These are phyloP conservation scores for Amphiduros pacificus DNA, from an alignment of 2,888 invertebrate species.

Conservation along the genomic window DNA sequence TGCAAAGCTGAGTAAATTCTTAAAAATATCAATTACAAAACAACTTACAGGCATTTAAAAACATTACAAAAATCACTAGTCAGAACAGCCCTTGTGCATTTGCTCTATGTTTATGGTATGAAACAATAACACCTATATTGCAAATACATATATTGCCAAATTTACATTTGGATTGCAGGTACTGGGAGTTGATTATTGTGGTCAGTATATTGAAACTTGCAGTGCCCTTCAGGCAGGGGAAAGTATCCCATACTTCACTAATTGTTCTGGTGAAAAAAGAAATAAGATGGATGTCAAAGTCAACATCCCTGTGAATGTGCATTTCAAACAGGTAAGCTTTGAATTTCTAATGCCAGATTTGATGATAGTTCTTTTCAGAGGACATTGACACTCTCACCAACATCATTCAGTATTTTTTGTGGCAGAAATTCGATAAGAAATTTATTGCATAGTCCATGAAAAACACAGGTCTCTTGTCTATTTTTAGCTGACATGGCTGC, in stretches of 20 bases:
- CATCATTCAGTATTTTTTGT: not conserved
- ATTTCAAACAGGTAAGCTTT: conserved; percentile 48
- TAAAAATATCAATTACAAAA: too few species aligned
- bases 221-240: conserved; percentile 36
- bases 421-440: not conserved
- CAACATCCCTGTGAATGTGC: conserved; percentile 35
- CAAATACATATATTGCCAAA: too few species aligned
- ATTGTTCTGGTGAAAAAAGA: conserved; percentile 19
- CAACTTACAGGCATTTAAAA: too few species aligned
- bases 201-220: conserved; percentile 42
- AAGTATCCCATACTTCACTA: not conserved
- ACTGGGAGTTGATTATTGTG: conserved; percentile 45
- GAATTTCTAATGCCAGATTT: not conserved
- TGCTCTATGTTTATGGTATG: too few species aligned
- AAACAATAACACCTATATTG: too few species aligned
- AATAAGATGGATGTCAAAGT: not conserved
- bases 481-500: conserved; percentile 52
- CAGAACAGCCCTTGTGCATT: too few species aligned
- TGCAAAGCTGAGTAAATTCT: too few species aligned
- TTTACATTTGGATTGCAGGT: too few species aligned
- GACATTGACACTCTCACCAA: not conserved
- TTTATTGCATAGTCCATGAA: not conserved
- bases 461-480: too few species aligned
- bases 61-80: too few species aligned
- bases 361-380: too few species aligned